Evolutionary conservation across 2,888 invertebrate species (phyloP).

Genomic region (Eupeodes luniger): DNA sequence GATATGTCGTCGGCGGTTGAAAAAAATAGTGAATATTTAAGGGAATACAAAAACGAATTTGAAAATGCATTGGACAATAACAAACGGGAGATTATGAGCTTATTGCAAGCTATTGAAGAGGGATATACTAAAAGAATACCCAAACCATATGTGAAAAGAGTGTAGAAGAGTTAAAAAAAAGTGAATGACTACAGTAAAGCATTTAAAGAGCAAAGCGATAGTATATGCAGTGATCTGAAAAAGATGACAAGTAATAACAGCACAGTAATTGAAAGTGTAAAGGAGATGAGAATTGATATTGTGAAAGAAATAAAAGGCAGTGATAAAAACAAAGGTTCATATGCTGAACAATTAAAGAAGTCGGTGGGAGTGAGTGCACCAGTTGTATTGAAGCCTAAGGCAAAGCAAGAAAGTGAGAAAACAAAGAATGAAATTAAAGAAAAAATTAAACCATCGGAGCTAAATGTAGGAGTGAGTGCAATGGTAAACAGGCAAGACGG

Average conservation of each 20-base stretch:
- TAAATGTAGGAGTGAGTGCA: slow-evolving; percentile 1
- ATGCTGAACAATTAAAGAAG: slow-evolving; percentile 3
- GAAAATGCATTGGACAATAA: slow-evolving; percentile 13
- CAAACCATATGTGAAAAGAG: not conserved
- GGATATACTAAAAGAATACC: not conserved
- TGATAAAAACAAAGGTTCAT: slow-evolving; percentile 11
- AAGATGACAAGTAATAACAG: slow-evolving; percentile 6
- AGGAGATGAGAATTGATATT: slow-evolving; percentile 11
- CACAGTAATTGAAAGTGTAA: slow-evolving; percentile 1
- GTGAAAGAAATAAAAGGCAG: no score
- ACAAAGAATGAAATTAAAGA: not conserved
- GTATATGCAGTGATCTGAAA: not conserved
- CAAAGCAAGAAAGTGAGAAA: slow-evolving; percentile 7
- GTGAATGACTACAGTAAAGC: not conserved
- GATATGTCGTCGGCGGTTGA: not conserved
- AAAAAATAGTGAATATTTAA: no score
- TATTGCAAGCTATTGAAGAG: slow-evolving; percentile 9
- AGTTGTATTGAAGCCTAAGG: slow-evolving; percentile 13
- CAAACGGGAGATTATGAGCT: slow-evolving; percentile 17
- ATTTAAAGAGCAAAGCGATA: not conserved
- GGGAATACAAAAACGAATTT: no score
- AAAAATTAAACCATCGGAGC: slow-evolving; percentile 17
- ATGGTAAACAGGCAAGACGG: slow-evolving; percentile 1
- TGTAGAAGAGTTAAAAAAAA: not conserved
- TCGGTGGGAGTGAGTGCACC: no score